Evolutionary conservation across 2,113 vertebrate species (phyloP), one percentile per base, ranked within the genome.

Genomic region (Mormoops blainvillei): DNA sequence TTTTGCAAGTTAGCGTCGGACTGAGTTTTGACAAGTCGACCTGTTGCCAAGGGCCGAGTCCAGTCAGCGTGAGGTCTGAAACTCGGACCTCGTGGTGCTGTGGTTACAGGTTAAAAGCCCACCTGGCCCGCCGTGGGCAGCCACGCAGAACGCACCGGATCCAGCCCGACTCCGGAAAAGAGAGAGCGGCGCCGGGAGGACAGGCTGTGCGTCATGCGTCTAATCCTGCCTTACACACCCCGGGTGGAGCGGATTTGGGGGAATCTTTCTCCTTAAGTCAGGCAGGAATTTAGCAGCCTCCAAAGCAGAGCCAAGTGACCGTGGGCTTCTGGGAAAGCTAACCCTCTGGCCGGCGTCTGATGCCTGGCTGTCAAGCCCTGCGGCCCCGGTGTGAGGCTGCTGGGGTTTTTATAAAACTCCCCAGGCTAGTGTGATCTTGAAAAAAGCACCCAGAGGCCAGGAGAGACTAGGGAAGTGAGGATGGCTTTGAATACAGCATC

Each of bases 251-350:
- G 41, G 70, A 71, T 94, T 92, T 88, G n/a, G 81, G 92, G 83
- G 86, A 87, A 63, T 80, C 89, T 91, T 54, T 48, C 31, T 83
- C 15, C 67, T 96, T 96, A 97, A 92, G 93, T 92, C 94, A 45
- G 48, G 76, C 31, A 89, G 92, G 80, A 95, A 87, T 94, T 84
- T 89, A 89, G 87, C 84, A 80, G 89, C 77, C 63, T 94, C 93
- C 78, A 91, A 93, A 84, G 45, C 68, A 67, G 45, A 95, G 61
- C 76, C 58, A 50, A 61, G 70, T 28, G 56, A 87, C 71, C 87
- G 31, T 22, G 81, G 65, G 12, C 74, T 93, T 89, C 31, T 38
- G 82, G 76, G 56, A 76, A 61, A 68, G n/a, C 7, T 81, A 95
- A 96, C 96, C 92, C 70, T 76, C 58, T 88, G 31, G 48, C 73